Evolutionary conservation across 2,888 invertebrate genomes (phyloP).

Genomic region (Trichogramma dendrolimi): DNA sequence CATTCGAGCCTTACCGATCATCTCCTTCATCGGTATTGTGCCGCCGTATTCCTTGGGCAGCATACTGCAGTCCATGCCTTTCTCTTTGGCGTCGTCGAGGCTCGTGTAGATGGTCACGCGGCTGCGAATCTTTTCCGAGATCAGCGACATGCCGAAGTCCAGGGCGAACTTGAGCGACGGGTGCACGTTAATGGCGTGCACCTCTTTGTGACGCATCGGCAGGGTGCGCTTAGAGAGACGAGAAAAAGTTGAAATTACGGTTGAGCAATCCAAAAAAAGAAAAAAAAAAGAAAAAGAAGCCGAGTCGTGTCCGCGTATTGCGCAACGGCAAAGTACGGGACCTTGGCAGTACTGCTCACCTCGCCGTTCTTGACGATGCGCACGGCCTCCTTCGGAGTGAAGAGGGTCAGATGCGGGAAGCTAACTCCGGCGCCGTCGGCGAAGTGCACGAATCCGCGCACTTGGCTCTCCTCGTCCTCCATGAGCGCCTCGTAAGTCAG

Average conservation of each 20-base stretch:
- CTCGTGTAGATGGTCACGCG: conserved; percentile 65
- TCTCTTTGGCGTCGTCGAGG: conserved; percentile 56
- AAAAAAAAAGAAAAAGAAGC: neutral
- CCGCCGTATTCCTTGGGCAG: conserved; percentile 81
- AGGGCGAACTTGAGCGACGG: conserved; percentile 71
- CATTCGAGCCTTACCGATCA: conserved; percentile 63
- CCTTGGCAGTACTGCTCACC: conserved; percentile 51
- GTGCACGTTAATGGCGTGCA: conserved; percentile 72
- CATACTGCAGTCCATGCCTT: conserved; percentile 59
- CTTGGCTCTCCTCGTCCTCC: conserved; percentile 78
- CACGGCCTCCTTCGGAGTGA: conserved; percentile 74
- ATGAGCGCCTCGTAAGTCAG: conserved; percentile 74
- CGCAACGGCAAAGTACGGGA: neutral
- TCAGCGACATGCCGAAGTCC: conserved; percentile 72
- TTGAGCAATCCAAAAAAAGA: neutral
- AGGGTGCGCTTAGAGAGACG: conserved; percentile 61
- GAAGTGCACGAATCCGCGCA: conserved; percentile 74
- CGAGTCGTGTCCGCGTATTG: neutral
- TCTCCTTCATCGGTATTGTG: conserved; percentile 74
- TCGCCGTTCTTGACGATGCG: conserved; percentile 78
- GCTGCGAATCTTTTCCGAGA: conserved; percentile 72
- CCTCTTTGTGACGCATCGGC: conserved; percentile 76
- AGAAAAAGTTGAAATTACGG: neutral
- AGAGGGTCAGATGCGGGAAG: conserved; percentile 71
- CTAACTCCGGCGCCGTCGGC: conserved; percentile 72